Conservation (phyloP, 2,113 vertebrate species). For the Barbus barbus region DNA sequence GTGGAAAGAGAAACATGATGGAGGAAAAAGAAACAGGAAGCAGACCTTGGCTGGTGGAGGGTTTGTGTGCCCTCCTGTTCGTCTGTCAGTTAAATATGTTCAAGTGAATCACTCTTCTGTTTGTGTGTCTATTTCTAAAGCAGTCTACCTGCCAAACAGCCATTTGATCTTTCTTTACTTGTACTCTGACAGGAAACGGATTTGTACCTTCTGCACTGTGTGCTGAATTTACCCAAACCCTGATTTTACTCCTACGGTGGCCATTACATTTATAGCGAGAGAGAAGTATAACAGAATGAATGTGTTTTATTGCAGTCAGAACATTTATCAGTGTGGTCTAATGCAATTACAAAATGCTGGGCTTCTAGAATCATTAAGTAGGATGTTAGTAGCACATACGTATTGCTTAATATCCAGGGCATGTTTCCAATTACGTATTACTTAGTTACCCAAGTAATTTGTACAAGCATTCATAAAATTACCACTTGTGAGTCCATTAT, state of each 20-base stretch:
- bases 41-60: neutral
- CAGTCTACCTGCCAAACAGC: constrained; percentile 13
- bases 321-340: neutral
- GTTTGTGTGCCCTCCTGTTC: neutral
- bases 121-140: constrained; percentile 24
- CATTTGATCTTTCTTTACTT: constrained; percentile 11
- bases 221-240: neutral
- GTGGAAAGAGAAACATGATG: constrained; percentile 5
- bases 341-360: neutral
- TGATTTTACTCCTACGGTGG: neutral
- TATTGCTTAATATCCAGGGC: neutral
- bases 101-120: constrained; percentile 24
- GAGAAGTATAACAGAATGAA: neutral
- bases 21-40: neutral
- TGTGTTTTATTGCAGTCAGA: neutral
- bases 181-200: neutral
- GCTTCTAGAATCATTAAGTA: neutral
- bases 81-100: constrained; percentile 13
- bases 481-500: neutral
- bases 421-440: neutral
- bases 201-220: neutral
- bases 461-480: neutral
- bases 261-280: neutral
- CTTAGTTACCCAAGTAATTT: neutral
- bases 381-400: neutral